Evolutionary conservation across 2,113 vertebrate species (phyloP).

Genomic region (Pitta sordida): DNA sequence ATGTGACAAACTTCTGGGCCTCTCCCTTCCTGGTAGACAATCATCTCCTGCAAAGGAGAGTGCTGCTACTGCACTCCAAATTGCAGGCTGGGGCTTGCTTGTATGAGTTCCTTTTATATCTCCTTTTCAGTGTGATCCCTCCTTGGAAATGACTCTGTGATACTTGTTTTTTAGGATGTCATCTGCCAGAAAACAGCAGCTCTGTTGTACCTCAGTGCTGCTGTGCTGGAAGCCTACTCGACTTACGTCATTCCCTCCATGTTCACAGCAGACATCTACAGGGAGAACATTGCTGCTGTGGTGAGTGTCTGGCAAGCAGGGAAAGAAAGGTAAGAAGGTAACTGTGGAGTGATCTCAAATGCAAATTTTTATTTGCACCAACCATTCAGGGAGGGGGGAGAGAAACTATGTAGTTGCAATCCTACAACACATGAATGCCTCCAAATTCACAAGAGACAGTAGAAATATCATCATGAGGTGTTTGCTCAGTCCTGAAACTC

Average conservation of each 20-base stretch:
- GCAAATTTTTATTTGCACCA: background rate
- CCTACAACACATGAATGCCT: fast-evolving
- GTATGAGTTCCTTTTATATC: background rate
- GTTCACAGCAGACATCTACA: background rate
- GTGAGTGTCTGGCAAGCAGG: constrained; percentile 53
- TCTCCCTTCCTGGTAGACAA: background rate
- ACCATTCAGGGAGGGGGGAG: background rate
- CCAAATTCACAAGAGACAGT: background rate
- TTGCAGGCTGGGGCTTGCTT: background rate
- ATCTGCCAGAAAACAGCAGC: constrained; percentile 72
- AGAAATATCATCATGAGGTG: background rate
- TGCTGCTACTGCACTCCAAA: background rate
- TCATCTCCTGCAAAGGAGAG: background rate
- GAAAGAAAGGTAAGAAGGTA: background rate
- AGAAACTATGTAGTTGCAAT: fast-evolving
- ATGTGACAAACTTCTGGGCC: no score
- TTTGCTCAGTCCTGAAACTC: background rate
- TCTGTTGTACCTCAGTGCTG: constrained; percentile 81
- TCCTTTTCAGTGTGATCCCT: background rate
- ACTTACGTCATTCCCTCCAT: background rate
- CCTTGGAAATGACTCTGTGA: background rate
- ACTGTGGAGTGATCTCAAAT: background rate
- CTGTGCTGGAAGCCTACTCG: constrained; percentile 61
- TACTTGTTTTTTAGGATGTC: constrained; percentile 66
- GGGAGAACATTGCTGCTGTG: constrained; percentile 76